A percentile compares a stretch with the other conserved stretches of the same genome.
Conservation (phyloP, 2,797 vertebrate species). For the Philypnodon macrostomus region DNA sequence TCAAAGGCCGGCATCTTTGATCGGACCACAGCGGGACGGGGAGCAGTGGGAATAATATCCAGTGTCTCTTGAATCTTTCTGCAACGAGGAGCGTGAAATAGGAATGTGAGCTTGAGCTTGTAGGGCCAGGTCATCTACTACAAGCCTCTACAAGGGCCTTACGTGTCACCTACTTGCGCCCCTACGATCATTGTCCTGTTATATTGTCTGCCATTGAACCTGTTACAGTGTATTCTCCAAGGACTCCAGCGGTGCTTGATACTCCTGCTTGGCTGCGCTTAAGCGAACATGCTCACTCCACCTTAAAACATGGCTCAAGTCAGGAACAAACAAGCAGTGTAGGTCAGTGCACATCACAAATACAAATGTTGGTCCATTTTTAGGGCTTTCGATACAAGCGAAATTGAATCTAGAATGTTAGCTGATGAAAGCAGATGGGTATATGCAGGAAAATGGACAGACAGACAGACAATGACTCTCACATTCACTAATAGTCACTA, state of each 20-base stretch:
- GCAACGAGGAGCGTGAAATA: slow-evolving; percentile 77
- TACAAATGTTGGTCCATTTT: too few relatives aligned
- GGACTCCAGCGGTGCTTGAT: slow-evolving; percentile 60
- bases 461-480: too few relatives aligned
- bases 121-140: slow-evolving; percentile 50
- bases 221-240: slow-evolving; percentile 46
- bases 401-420: too few relatives aligned
- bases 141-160: slow-evolving; percentile 37
- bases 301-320: slow-evolving; percentile 59
- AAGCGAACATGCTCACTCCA: slow-evolving; percentile 59
- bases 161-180: slow-evolving; percentile 37
- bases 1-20: slow-evolving; percentile 77
- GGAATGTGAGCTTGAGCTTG: slow-evolving; percentile 43
- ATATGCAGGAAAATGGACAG: too few relatives aligned
- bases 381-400: too few relatives aligned
- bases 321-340: slow-evolving; percentile 18
- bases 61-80: slow-evolving; percentile 70
- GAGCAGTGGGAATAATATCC: slow-evolving; percentile 61
- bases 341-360: slow-evolving; percentile 5
- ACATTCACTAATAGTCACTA: too few relatives aligned
- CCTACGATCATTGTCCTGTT: slow-evolving; percentile 36
- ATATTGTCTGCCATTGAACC: slow-evolving; percentile 58
- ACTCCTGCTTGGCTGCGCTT: slow-evolving; percentile 47
- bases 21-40: slow-evolving; percentile 64
- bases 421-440: too few relatives aligned